Conservation (phyloP, 2,113 vertebrate species). For the Pseudonaja textilis region DNA sequence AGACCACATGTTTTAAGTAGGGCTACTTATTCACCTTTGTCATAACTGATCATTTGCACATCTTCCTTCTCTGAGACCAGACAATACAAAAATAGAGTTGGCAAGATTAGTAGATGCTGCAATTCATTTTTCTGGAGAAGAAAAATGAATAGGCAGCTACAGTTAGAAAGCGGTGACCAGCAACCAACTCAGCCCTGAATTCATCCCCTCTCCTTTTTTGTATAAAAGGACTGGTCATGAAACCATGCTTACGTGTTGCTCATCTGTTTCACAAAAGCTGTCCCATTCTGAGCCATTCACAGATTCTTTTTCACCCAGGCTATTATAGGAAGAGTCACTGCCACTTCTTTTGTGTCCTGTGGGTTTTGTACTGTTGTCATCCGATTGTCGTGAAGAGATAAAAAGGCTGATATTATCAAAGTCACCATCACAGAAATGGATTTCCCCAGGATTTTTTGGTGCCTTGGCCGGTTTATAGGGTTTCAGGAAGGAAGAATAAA, state of each 20-base stretch:
- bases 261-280: conserved; percentile 64
- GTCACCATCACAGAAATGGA: conserved; percentile 73
- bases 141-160: not conserved
- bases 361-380: conserved; percentile 69
- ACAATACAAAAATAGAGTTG: too few species aligned
- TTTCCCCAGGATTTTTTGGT: conserved; percentile 65
- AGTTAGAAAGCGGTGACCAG: not conserved
- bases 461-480: conserved; percentile 84
- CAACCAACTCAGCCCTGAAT: not conserved
- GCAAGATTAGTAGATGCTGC: not conserved
- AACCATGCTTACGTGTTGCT: conserved; percentile 77
- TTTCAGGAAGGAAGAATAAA: conserved; percentile 94
- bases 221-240: conserved; percentile 2
- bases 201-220: conserved; percentile 3
- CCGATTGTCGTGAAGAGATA: conserved; percentile 72
- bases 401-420: conserved; percentile 95
- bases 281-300: conserved; percentile 52
- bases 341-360: conserved; percentile 58
- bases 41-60: not conserved
- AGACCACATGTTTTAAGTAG: not conserved
- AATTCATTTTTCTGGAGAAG: not conserved
- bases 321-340: conserved; percentile 73
- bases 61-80: not conserved
- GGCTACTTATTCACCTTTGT: not conserved
- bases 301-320: conserved; percentile 70